Evolutionary conservation across 2,113 vertebrate genomes (phyloP), one percentile per base, ranked within the genome.

Genomic region (Scortum barcoo): DNA sequence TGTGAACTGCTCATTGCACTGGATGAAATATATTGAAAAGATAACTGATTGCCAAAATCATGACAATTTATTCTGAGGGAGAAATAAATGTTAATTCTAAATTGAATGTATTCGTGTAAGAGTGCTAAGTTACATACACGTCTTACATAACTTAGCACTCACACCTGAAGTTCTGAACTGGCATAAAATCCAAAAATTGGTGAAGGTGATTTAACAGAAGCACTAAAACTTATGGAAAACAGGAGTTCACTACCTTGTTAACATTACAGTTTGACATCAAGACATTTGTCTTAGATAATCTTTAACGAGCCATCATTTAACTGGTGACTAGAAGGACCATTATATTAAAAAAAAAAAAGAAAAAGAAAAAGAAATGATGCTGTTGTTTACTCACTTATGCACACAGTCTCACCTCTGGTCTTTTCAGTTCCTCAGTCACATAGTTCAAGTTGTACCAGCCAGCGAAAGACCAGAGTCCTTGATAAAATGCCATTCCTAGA

Each of bases 381-480:
- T 36, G 6, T 36, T 36, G 33, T 36, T 36, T 36, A 36, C 33
- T 36, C 33, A 36, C 33, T n/a, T n/a, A n/a, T n/a, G n/a, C n/a
- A n/a, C n/a, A n/a, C 17, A 51, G 24, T 57, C 95, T 95, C 70
- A 97, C 96, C 84, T 97, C 95, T 36, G 96, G 96, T 28, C 92
- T 96, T 88, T 95, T 96, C 62, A 98, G 89, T 79, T 98, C 96
- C 77, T 98, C 97, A 0, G 84, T 95, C 42, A 97, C 93, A 58
- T 87, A 94, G 81, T 97, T 97, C 84, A 98, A 71, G 76, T 94
- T 97, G 86, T 88, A 94, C 97, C 96, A 97, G 40, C 97, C 96
- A 48, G 93, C 78, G 0, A 93, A 97, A 60, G 96, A 96, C 96
- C 96, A 97, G 7, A 97, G 93, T 0, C 95, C 95, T 89, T 97